A percentile compares a stretch with the other conserved stretches of the same genome.
phyloP scores from a whole-genome alignment of 2,113 vertebrate species.

The Carassius gibelio region DNA sequence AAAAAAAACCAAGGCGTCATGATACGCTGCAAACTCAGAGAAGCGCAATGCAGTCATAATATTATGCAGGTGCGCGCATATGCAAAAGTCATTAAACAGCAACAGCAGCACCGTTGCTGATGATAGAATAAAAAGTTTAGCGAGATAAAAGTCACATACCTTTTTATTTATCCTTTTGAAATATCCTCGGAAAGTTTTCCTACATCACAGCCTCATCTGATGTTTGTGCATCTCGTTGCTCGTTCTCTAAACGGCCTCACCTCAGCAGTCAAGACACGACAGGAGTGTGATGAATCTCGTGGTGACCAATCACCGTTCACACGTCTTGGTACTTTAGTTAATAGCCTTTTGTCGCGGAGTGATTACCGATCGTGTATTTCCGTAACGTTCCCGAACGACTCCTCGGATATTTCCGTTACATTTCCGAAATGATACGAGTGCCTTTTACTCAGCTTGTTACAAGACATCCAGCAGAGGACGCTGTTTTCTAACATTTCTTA shows the following conservation, averaged over 20 bases:
- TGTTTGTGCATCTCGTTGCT: background rate
- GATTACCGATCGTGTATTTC: conserved; percentile 24
- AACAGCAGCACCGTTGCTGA: background rate
- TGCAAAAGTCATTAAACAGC: background rate
- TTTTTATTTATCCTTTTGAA: background rate
- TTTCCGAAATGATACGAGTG: background rate
- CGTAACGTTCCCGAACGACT: background rate
- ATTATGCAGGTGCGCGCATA: background rate
- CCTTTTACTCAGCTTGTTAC: background rate
- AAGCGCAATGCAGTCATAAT: conserved; percentile 31
- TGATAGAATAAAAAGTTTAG: background rate
- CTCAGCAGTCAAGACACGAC: background rate
- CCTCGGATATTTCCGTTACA: conserved; percentile 1
- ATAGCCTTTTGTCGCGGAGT: background rate
- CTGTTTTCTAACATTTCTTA: background rate
- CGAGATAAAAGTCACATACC: conserved; percentile 24
- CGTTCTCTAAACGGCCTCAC: background rate
- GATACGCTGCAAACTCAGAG: background rate
- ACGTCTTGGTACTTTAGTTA: conserved; percentile 1
- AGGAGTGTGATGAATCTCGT: background rate
- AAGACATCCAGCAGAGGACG: background rate
- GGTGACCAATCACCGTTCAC: conserved; percentile 1
- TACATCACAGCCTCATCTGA: conserved; percentile 1
- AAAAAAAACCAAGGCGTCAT: background rate
- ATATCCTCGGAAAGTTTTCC: background rate